phyloP scores from a whole-genome alignment of 1,140 invertebrate genomes.

The Leptoteleia sp. region DNA sequence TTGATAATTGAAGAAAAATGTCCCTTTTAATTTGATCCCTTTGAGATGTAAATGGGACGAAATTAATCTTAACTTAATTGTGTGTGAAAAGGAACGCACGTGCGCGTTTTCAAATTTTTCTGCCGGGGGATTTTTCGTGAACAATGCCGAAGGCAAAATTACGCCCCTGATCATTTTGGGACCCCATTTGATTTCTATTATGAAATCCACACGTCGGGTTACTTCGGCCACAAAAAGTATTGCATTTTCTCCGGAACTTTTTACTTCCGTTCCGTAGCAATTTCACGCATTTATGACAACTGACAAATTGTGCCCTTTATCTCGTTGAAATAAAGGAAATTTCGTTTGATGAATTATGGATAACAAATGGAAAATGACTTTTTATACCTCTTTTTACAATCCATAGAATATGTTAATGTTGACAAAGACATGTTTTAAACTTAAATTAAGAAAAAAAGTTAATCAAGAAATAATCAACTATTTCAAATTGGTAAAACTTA shows the following conservation, averaged over 20 bases:
- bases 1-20: background rate
- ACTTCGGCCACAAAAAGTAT: conserved; percentile 45
- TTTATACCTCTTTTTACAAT: no score
- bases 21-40: conserved; percentile 14
- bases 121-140: conserved; percentile 14
- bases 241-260: conserved; percentile 32
- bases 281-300: conserved; percentile 46
- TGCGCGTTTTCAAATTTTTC: conserved; percentile 31
- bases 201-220: conserved; percentile 43
- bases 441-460: no score
- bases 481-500: no score
- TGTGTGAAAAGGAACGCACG: conserved; percentile 39
- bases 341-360: no score
- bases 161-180: conserved; percentile 27
- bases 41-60: conserved; percentile 37
- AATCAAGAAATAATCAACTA: no score
- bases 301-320: no score
- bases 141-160: conserved; percentile 43
- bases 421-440: no score
- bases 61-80: conserved; percentile 26
- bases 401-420: no score
- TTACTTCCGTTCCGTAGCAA: conserved; percentile 34
- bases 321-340: no score
- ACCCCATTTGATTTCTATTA: conserved; percentile 38
- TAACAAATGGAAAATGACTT: no score